These are phyloP conservation scores for Nebria ingens DNA, from an alignment of 1,140 invertebrate genomes.

Conservation along the genomic window DNA sequence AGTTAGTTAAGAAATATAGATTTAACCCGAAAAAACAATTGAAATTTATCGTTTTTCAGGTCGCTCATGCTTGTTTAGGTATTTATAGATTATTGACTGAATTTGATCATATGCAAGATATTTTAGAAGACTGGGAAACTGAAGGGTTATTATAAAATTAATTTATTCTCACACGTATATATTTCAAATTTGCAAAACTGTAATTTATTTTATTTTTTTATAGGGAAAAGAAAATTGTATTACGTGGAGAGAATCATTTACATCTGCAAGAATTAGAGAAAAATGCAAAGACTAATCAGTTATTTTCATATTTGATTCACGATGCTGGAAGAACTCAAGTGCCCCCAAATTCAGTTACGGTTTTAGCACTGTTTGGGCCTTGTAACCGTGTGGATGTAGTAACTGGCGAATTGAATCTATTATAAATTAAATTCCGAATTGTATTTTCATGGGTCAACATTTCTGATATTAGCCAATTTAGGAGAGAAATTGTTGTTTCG, in stretches of 20 bases:
- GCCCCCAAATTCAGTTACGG: constrained; percentile 37
- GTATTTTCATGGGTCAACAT: no score
- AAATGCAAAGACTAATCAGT: constrained; percentile 36
- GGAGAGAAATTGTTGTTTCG: no score
- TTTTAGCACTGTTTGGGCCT: constrained; percentile 39
- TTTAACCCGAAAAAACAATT: not conserved
- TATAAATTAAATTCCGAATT: no score
- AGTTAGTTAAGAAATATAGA: constrained; percentile 18
- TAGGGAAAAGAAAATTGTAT: constrained; percentile 51
- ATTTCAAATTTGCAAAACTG: no score
- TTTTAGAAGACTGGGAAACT: constrained; percentile 41
- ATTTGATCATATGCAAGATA: constrained; percentile 36
- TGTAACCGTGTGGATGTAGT: constrained; percentile 37
- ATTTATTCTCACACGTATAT: not conserved
- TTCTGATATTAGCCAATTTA: no score
- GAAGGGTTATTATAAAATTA: constrained; percentile 33
- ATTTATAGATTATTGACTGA: constrained; percentile 40
- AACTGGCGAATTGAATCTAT: constrained; percentile 36
- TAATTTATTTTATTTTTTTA: constrained; percentile 15
- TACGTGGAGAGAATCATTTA: constrained; percentile 43
- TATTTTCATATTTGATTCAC: constrained; percentile 46
- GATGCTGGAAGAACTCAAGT: constrained; percentile 56
- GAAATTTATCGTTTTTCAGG: constrained; percentile 18
- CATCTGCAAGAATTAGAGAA: constrained; percentile 43
- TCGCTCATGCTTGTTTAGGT: constrained; percentile 49